Conservation (phyloP, 2,888 invertebrate genomes). For the Drosophila sordidula region DNA sequence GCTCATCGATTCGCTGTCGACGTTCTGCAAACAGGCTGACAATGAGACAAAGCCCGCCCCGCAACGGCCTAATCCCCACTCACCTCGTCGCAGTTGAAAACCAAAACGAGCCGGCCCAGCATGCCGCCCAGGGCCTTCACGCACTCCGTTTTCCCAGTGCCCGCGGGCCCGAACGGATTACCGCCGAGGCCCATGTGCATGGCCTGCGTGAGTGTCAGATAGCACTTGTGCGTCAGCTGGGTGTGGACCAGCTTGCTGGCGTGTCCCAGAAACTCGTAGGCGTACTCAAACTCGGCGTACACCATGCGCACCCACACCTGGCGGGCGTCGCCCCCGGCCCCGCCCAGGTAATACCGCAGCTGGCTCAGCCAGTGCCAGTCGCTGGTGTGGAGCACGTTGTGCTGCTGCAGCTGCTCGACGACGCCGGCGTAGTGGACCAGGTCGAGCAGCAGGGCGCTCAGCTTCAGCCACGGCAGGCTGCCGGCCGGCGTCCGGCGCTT, state of each 20-base stretch:
- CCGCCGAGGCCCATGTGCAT: constrained; percentile 98
- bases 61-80: constrained; percentile 41
- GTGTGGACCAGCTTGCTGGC: constrained; percentile 97
- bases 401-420: constrained; percentile 90
- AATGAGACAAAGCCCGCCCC: no score
- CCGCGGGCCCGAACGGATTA: constrained; percentile 99
- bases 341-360: constrained; percentile 90
- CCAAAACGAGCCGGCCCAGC: constrained; percentile 96
- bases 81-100: constrained; percentile 98
- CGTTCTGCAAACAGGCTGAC: constrained; percentile 87
- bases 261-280: constrained; percentile 99
- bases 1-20: constrained; percentile 97
- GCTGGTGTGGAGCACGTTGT: constrained; percentile 88
- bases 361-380: constrained; percentile 99
- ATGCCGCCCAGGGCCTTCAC: constrained; percentile 97
- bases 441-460: constrained; percentile 96
- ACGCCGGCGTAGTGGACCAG: constrained; percentile 95
- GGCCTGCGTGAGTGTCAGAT: constrained; percentile 98
- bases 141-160: constrained; percentile 99
- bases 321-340: constrained; percentile 23
- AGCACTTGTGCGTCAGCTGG: constrained; percentile 98
- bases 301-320: constrained; percentile 91
- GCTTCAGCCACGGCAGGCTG: constrained; percentile 90
- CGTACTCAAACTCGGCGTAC: constrained; percentile 96
- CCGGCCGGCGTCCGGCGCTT: constrained; percentile 83